Conservation (phyloP, 1,140 invertebrate genomes). For the Drosophila watanabei region DNA sequence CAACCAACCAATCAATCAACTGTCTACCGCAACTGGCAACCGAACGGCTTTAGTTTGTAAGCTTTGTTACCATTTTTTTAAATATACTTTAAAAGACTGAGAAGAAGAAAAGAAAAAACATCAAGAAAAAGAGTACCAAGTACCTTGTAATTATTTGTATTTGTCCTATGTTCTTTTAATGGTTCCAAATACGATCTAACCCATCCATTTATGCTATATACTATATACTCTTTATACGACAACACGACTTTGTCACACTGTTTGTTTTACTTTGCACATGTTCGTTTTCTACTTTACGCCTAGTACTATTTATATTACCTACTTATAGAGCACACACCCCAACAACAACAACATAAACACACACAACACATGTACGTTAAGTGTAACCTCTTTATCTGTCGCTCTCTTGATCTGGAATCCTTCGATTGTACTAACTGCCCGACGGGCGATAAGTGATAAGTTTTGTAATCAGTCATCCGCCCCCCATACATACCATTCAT, state of each 20-base stretch:
- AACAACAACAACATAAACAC: slow-evolving; percentile 16
- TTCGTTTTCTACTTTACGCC: slow-evolving; percentile 55
- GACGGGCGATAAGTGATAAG: slow-evolving; percentile 54
- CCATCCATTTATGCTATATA: slow-evolving; percentile 59
- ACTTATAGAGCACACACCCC: slow-evolving; percentile 49
- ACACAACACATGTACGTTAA: slow-evolving; percentile 65
- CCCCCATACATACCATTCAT: slow-evolving; percentile 19
- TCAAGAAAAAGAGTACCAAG: slow-evolving; percentile 22
- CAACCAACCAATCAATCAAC: slow-evolving; percentile 54
- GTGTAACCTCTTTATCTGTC: slow-evolving; percentile 58
- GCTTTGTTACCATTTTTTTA: slow-evolving; percentile 48
- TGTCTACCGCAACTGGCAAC: slow-evolving; percentile 73
- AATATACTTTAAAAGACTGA: slow-evolving; percentile 46
- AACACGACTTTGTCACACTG: slow-evolving; percentile 64
- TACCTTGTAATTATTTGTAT: slow-evolving; percentile 68
- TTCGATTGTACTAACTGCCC: slow-evolving; percentile 70
- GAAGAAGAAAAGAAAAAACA: slow-evolving; percentile 10
- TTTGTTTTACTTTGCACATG: slow-evolving; percentile 72
- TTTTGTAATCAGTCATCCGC: slow-evolving; percentile 61
- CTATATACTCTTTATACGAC: slow-evolving; percentile 42
- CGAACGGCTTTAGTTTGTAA: slow-evolving; percentile 78
- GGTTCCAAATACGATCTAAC: slow-evolving; percentile 76
- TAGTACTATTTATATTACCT: slow-evolving; percentile 56
- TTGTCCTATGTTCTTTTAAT: slow-evolving; percentile 68
- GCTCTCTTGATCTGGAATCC: slow-evolving; percentile 58